These are phyloP conservation scores for Choreutis nemorana DNA, from an alignment of 2,888 invertebrate genomes.

Conservation along the genomic window DNA sequence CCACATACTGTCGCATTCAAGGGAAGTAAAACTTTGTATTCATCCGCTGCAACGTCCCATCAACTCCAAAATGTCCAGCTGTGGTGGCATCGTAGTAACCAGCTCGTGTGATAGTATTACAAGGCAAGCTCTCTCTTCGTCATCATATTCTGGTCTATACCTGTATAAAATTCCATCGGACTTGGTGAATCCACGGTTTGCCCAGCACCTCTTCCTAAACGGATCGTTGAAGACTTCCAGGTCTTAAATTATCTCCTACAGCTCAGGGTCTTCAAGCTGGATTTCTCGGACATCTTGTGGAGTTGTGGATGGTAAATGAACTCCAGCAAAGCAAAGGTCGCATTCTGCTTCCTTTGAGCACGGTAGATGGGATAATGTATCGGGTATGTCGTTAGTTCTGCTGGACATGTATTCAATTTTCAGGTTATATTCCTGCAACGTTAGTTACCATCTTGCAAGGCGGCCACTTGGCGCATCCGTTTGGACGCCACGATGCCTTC, in stretches of 20 bases:
- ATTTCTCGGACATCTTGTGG: not conserved
- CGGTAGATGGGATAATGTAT: conserved; percentile 23
- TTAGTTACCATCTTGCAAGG: conserved; percentile 36
- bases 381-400: conserved; percentile 26
- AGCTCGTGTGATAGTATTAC: too few relatives aligned
- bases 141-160: conserved; percentile 4
- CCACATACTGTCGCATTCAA: too few relatives aligned
- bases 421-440: conserved; percentile 27
- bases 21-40: too few relatives aligned
- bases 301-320: conserved; percentile 1
- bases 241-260: conserved; percentile 1
- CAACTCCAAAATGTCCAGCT: too few relatives aligned
- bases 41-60: too few relatives aligned
- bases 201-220: conserved; percentile 6
- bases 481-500: too few relatives aligned
- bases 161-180: too few relatives aligned
- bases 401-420: conserved; percentile 27
- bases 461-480: conserved; percentile 29
- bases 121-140: conserved; percentile 5
- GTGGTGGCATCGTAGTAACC: too few relatives aligned
- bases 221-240: not conserved
- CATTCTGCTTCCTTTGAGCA: conserved; percentile 5
- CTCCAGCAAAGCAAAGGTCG: conserved; percentile 3
- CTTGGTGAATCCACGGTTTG: too few relatives aligned
- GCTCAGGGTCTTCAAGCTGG: conserved; percentile 2